Evolutionary conservation across 2,113 vertebrate species (phyloP).

Genomic region (Phalacrocorax pelagicus): DNA sequence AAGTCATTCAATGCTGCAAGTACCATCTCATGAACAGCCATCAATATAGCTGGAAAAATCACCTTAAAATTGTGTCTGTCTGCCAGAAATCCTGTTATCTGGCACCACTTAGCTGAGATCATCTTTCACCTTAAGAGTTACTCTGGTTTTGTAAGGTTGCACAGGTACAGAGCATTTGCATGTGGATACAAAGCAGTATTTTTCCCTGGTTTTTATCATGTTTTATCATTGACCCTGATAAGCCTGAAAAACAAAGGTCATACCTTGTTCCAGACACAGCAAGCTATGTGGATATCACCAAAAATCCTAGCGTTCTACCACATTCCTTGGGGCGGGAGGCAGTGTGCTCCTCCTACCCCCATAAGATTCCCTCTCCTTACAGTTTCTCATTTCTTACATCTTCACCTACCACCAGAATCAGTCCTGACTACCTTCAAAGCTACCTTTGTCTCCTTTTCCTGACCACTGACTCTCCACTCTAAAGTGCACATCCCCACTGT

Average conservation of each 20-base stretch:
- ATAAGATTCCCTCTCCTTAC: not conserved
- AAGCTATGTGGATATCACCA: not conserved
- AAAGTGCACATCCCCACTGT: not conserved
- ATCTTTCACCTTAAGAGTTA: not conserved
- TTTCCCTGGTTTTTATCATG: not conserved
- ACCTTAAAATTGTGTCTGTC: not conserved
- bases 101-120: not conserved
- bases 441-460: not conserved
- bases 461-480: not conserved
- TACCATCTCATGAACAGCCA: not conserved
- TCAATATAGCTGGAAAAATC: not conserved
- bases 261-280: not conserved
- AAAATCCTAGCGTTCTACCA: not conserved
- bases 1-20: not conserved
- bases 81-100: not conserved
- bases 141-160: not conserved
- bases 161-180: not conserved
- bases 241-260: not conserved
- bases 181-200: not conserved
- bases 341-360: too few relatives aligned
- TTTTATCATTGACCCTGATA: not conserved
- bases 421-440: not conserved
- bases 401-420: not conserved
- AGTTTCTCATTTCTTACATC: not conserved
- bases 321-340: not conserved